Conservation (phyloP, 2,888 invertebrate species). For the Iphiclides podalirius region DNA sequence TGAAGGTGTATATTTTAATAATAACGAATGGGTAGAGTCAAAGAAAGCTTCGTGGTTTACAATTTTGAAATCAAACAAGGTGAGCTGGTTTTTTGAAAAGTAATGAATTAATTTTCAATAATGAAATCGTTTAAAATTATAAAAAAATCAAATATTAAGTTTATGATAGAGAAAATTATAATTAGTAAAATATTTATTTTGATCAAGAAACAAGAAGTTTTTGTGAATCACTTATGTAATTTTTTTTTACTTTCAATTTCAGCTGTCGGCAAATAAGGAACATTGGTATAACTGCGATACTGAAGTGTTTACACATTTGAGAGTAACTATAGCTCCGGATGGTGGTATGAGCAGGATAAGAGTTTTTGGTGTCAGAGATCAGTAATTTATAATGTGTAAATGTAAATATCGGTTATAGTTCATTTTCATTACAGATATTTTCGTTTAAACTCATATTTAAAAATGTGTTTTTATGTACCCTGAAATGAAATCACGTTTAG, state of each 20-base stretch:
- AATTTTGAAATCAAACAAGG: conserved; percentile 75
- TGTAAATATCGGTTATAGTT: too few relatives aligned
- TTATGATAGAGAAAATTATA: background rate
- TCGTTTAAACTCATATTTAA: too few relatives aligned
- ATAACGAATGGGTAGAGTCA: conserved; percentile 46
- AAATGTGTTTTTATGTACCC: too few relatives aligned
- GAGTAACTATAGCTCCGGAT: conserved; percentile 81
- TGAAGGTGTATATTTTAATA: conserved; percentile 66
- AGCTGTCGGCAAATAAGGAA: conserved; percentile 75
- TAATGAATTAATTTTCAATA: background rate
- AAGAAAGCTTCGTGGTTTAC: conserved; percentile 58
- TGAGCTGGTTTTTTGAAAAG: too few relatives aligned
- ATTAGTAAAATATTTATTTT: background rate
- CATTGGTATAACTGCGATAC: conserved; percentile 69
- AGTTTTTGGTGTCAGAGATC: conserved; percentile 55
- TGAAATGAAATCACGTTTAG: too few relatives aligned
- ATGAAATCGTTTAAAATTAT: too few relatives aligned
- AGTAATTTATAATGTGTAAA: too few relatives aligned
- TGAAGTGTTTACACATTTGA: conserved; percentile 70
- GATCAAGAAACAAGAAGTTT: too few relatives aligned
- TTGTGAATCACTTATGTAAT: too few relatives aligned
- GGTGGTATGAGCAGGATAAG: conserved; percentile 82
- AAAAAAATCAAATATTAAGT: too few relatives aligned
- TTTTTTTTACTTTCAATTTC: conserved; percentile 32
- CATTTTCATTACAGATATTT: too few relatives aligned